Base-by-base conservation (phyloP, 2,113 vertebrate species). In the Chamaea fasciata region DNA sequence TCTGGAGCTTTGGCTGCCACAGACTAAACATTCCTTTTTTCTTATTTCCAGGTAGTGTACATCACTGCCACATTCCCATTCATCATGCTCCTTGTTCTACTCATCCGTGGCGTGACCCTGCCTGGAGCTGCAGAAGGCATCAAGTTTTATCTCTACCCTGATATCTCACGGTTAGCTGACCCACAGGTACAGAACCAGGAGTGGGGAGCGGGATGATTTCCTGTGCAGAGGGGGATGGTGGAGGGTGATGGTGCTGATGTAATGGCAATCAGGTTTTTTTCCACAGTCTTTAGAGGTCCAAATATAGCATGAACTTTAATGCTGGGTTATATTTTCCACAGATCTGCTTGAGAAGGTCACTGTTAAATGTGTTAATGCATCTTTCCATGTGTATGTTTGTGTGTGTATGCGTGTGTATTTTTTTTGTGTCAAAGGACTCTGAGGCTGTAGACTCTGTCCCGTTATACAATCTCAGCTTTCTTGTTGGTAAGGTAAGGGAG, bases 51-150 rank as follows among this genome's bases (percentile, higher is more conserved):
- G 98, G 98, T 98, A 27, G 99, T 99, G 64, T 99, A 99, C 95
- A 97, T 99, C 95, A 99, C 99, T 8, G 99, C 99, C 49, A 99
- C 99, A 0, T 99, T 99, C 96, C 99, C 99, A 1, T 99, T 99
- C 56, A 95, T 99, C 87, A 99, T 99, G 99, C 98, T 99, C n/a
- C 98, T 99, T 79, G 98, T 99, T 83, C 97, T 99, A 39, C 96
- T 99, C 92, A 97, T 99, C 76, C 99, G 99, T 35, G 99, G 99
- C 1, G 98, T 99, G 91, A 99, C 99, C n/a, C 97, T 99, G 82
- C 99, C 99, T 7, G 99, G 99, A 13, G 99, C 99, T n/a, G 89
- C 98, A 30, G 98, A 98, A 84, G 99, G 99, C 97, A 99, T 99
- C 97, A 99, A 99, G 93, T 99, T 99, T 97, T 99, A 99, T 94